Conservation (phyloP, 2,888 invertebrate species). For the Anoplius nigerrimus region DNA sequence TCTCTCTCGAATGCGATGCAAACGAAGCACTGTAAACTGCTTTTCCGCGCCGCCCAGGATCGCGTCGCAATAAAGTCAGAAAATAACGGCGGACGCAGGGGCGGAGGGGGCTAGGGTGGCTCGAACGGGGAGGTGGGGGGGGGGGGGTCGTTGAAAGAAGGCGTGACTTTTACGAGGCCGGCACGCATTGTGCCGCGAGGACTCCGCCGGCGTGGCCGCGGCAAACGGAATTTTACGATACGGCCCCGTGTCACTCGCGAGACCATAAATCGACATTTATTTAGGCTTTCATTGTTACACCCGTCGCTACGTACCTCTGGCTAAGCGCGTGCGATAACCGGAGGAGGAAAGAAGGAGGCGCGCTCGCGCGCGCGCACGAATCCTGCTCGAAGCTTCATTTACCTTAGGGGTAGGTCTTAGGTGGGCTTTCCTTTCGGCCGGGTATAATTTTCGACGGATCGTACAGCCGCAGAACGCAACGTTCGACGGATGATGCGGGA, state of each 20-base stretch:
- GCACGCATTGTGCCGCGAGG: slow-evolving; percentile 48
- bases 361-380: too few relatives aligned
- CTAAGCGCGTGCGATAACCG: slow-evolving; percentile 34
- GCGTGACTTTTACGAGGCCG: slow-evolving; percentile 65
- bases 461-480: too few relatives aligned
- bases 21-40: slow-evolving; percentile 58
- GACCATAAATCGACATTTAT: slow-evolving; percentile 57
- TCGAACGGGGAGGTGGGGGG: too few relatives aligned
- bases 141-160: slow-evolving; percentile 61
- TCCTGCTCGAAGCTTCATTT: too few relatives aligned
- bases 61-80: slow-evolving; percentile 59
- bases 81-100: slow-evolving; percentile 48
- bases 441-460: too few relatives aligned
- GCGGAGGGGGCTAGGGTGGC: slow-evolving; percentile 39
- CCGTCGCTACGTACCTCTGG: slow-evolving; percentile 24
- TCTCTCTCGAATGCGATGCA: slow-evolving; percentile 26
- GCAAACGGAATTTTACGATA: slow-evolving; percentile 59
- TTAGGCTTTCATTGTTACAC: slow-evolving; percentile 42
- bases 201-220: slow-evolving; percentile 25
- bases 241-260: slow-evolving; percentile 42
- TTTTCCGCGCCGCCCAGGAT: slow-evolving; percentile 28
- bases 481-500: too few relatives aligned
- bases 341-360: not conserved
- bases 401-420: too few relatives aligned
- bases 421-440: too few relatives aligned